Conservation (phyloP, 2,797 vertebrate genomes). For the Semotilus atromaculatus region DNA sequence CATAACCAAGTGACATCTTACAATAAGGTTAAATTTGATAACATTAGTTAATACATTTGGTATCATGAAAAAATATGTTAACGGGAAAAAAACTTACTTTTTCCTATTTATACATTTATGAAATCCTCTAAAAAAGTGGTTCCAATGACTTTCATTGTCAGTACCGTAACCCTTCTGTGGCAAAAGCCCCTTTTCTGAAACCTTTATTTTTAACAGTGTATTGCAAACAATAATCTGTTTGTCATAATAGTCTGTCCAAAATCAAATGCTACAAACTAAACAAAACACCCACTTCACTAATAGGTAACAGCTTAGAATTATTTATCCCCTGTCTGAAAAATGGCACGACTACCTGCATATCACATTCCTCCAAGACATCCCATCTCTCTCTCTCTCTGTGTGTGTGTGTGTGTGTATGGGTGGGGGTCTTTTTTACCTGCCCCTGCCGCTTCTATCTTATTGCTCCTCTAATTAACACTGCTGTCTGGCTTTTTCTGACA, state of each 20-base stretch:
- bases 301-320: slow-evolving; percentile 28
- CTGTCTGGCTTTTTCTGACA: slow-evolving; percentile 60
- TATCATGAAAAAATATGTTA: background rate
- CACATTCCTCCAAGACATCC: slow-evolving; percentile 46
- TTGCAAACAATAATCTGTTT: background rate
- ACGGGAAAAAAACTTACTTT: background rate
- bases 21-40: background rate
- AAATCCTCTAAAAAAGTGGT: background rate
- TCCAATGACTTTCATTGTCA: background rate
- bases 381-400: slow-evolving; percentile 8
- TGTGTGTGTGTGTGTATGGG: slow-evolving; percentile 25
- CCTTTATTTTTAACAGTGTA: background rate
- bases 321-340: slow-evolving; percentile 34
- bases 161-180: background rate
- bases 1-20: slow-evolving; percentile 12
- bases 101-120: background rate
- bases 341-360: slow-evolving; percentile 38
- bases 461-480: slow-evolving; percentile 61
- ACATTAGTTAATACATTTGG: background rate
- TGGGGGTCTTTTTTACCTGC: slow-evolving; percentile 44
- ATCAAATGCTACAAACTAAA: background rate
- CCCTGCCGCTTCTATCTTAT: slow-evolving; percentile 43
- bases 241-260: background rate
- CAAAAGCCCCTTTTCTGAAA: background rate
- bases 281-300: slow-evolving; percentile 35